phyloP scores from a whole-genome alignment of 2,888 invertebrate species.

The Amphipoea lucens region DNA sequence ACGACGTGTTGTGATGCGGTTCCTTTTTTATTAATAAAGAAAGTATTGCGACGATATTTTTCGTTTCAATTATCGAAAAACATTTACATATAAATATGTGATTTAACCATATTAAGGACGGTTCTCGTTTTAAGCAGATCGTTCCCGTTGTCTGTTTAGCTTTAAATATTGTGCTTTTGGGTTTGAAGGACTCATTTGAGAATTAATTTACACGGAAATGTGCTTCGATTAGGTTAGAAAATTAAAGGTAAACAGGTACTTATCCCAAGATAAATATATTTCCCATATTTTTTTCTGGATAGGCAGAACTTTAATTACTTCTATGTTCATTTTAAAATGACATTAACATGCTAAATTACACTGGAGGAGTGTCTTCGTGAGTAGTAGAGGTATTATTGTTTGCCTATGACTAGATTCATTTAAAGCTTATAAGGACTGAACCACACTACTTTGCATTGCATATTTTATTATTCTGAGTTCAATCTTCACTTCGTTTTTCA shows the following conservation, averaged over 20 bases:
- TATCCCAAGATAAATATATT: conserved; percentile 6
- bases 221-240: conserved; percentile 8
- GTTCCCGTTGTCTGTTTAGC: conserved; percentile 24
- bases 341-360: conserved; percentile 1
- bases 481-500: not conserved
- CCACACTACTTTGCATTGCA: not conserved
- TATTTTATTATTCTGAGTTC: conserved; percentile 13
- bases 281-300: conserved; percentile 3
- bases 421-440: conserved; percentile 2
- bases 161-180: conserved; percentile 27
- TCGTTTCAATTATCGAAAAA: conserved; percentile 56
- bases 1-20: conserved; percentile 56
- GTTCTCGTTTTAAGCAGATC: conserved; percentile 13
- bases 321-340: conserved; percentile 18
- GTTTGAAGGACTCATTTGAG: conserved; percentile 4
- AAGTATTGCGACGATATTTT: conserved; percentile 53
- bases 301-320: conserved; percentile 1
- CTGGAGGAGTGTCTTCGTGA: not conserved
- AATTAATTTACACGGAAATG: conserved; percentile 22
- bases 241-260: conserved; percentile 1
- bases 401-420: not conserved
- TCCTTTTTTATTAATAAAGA: conserved; percentile 54
- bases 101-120: conserved; percentile 19
- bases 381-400: conserved; percentile 7
- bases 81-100: conserved; percentile 54